These are phyloP conservation scores for Elmis aenea DNA, from an alignment of 2,888 invertebrate species.

Conservation along the genomic window DNA sequence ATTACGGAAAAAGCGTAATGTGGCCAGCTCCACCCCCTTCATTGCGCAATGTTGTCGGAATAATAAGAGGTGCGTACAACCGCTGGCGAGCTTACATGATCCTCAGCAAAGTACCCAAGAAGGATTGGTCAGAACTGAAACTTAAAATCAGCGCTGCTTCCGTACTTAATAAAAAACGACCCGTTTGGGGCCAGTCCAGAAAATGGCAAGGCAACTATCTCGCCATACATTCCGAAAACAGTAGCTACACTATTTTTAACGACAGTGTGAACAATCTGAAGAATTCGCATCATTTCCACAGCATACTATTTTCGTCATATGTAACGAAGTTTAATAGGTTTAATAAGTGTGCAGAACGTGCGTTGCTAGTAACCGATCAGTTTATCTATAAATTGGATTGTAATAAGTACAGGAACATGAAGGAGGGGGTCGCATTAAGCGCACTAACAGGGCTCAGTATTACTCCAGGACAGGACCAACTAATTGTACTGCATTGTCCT, in stretches of 20 bases:
- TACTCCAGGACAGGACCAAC: conserved; percentile 80
- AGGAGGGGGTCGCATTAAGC: conserved; percentile 56
- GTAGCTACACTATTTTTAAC: conserved; percentile 59
- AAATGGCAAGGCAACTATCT: conserved; percentile 86
- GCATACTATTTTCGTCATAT: conserved; percentile 61
- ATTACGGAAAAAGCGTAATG: conserved; percentile 69
- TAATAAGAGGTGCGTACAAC: conserved; percentile 61
- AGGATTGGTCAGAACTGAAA: conserved; percentile 84
- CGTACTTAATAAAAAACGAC: conserved; percentile 60
- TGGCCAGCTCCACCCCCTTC: conserved; percentile 82
- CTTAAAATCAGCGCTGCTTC: conserved; percentile 75
- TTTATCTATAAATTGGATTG: conserved; percentile 84
- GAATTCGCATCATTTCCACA: conserved; percentile 59
- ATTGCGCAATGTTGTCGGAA: conserved; percentile 57
- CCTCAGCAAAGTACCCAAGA: conserved; percentile 70
- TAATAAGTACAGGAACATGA: conserved; percentile 81
- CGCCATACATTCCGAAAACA: conserved; percentile 61
- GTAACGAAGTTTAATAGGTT: conserved; percentile 66
- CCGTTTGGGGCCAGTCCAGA: conserved; percentile 69
- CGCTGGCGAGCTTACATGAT: conserved; percentile 87
- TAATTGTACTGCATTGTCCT: conserved; percentile 80
- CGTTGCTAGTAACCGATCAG: conserved; percentile 80
- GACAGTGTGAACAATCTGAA: conserved; percentile 64
- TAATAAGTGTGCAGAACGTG: conserved; percentile 70
- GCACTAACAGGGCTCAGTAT: conserved; percentile 76